A percentile compares a stretch with the other conserved stretches of the same genome.
Conservation (phyloP, 2,888 invertebrate species). For the Arenicola marina region DNA sequence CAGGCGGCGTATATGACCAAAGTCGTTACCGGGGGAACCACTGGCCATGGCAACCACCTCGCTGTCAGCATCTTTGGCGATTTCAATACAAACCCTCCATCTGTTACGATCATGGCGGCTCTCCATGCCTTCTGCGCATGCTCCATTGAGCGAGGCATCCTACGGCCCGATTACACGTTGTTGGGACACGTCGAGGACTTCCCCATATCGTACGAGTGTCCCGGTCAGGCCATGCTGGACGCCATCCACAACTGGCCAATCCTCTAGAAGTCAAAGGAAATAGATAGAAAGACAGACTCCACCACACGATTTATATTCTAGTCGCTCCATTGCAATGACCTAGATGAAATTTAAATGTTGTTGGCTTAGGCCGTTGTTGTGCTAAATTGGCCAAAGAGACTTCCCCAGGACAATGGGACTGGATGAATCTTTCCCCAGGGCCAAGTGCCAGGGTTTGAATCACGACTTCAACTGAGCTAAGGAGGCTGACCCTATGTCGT, state of each 20-base stretch:
- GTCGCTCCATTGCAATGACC: no score
- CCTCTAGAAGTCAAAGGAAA: no score
- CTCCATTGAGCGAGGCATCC: neutral
- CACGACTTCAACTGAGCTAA: no score
- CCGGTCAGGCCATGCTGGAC: neutral
- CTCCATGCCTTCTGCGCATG: slow-evolving; percentile 2
- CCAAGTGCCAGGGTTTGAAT: no score
- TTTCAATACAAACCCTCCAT: neutral
- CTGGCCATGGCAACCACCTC: neutral
- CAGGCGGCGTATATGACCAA: neutral
- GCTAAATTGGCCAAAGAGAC: no score
- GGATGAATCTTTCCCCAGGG: no score
- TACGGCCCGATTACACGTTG: neutral
- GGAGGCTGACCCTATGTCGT: no score
- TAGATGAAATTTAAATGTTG: no score
- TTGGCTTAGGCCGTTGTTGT: no score
- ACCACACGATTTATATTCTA: no score
- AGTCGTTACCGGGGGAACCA: neutral
- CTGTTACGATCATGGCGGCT: neutral
- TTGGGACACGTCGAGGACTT: neutral
- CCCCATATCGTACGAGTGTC: neutral
- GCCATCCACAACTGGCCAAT: neutral
- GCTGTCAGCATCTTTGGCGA: neutral
- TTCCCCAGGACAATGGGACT: no score
- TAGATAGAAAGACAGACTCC: no score